Conservation (phyloP, 2,797 vertebrate species). For the Sebastiscus tertius region DNA sequence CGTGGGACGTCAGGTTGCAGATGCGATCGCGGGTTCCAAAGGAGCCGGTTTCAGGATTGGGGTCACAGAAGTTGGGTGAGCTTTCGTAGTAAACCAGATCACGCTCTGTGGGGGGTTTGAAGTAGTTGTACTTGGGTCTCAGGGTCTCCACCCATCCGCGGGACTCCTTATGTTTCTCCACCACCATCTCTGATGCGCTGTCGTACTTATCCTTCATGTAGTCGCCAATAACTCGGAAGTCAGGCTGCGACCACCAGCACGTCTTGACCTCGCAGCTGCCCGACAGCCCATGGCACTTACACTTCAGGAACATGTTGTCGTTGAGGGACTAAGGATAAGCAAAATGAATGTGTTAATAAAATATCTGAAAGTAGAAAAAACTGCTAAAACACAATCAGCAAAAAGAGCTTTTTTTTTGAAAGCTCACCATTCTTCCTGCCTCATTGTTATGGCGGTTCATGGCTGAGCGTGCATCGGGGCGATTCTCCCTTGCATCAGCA, state of each 20-base stretch:
- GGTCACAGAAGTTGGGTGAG: slow-evolving; percentile 98
- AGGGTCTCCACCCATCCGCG: slow-evolving; percentile 98
- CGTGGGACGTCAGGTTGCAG: slow-evolving; percentile 96
- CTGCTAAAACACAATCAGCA: background rate
- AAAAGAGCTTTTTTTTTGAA: background rate
- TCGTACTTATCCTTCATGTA: slow-evolving; percentile 99
- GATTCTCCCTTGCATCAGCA: slow-evolving; percentile 94
- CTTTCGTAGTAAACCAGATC: slow-evolving; percentile 97
- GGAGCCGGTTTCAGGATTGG: slow-evolving; percentile 94
- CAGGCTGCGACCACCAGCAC: slow-evolving; percentile 98
- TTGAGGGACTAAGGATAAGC: slow-evolving; percentile 88
- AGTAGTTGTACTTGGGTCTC: slow-evolving; percentile 94
- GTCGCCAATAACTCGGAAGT: slow-evolving; percentile 94
- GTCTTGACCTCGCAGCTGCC: slow-evolving; percentile 99
- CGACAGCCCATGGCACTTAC: slow-evolving; percentile 97
- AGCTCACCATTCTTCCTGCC: slow-evolving; percentile 90
- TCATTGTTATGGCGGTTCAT: slow-evolving; percentile 99
- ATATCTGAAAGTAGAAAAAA: background rate
- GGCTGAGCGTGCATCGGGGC: slow-evolving; percentile 94
- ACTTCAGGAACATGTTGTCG: slow-evolving; percentile 96
- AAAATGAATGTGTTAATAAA: background rate
- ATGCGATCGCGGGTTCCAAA: slow-evolving; percentile 94
- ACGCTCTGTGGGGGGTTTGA: slow-evolving; percentile 94
- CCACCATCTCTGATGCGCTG: slow-evolving; percentile 98
- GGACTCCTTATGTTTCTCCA: slow-evolving; percentile 97